phyloP scores from a whole-genome alignment of 1,140 invertebrate species.

The Bacillus rossius region DNA sequence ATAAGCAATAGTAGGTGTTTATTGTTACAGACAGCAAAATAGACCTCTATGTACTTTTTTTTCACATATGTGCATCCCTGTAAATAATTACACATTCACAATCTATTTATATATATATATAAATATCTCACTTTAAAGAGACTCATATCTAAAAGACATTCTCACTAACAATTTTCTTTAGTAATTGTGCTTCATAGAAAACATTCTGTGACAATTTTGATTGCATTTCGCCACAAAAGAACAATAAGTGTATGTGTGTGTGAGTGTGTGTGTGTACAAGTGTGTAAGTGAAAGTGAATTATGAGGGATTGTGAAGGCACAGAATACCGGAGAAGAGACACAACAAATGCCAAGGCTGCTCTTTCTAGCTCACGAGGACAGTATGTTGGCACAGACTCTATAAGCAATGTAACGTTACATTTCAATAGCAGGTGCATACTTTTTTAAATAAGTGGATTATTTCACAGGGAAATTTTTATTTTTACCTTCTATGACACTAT shows the following conservation, averaged over 20 bases:
- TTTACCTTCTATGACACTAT: too few relatives aligned
- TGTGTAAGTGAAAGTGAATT: slow-evolving; percentile 9
- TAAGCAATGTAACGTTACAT: neutral
- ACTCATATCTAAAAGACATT: slow-evolving; percentile 12
- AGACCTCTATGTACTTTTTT: slow-evolving; percentile 7
- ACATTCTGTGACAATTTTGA: slow-evolving; percentile 12
- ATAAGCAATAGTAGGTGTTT: slow-evolving; percentile 6
- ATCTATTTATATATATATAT: slow-evolving; percentile 12
- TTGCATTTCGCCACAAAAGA: slow-evolving; percentile 14
- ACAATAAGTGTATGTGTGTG: too few relatives aligned
- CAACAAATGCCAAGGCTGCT: slow-evolving; percentile 10
- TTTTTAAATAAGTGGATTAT: neutral
- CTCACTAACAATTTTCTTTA: slow-evolving; percentile 17
- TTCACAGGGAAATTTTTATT: too few relatives aligned
- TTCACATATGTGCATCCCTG: slow-evolving; percentile 15
- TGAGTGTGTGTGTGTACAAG: neutral
- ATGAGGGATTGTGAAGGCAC: slow-evolving; percentile 15
- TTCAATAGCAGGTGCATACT: neutral
- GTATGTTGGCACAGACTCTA: neutral
- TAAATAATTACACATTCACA: slow-evolving; percentile 2
- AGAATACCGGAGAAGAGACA: slow-evolving; percentile 12
- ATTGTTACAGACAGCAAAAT: slow-evolving; percentile 15
- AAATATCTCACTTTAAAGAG: slow-evolving; percentile 15
- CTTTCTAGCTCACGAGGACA: neutral
- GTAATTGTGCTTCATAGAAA: slow-evolving; percentile 19